Evolutionary conservation across 2,888 invertebrate species (phyloP), one percentile per base, ranked within the genome.

Genomic region (Nomada lathburiana): DNA sequence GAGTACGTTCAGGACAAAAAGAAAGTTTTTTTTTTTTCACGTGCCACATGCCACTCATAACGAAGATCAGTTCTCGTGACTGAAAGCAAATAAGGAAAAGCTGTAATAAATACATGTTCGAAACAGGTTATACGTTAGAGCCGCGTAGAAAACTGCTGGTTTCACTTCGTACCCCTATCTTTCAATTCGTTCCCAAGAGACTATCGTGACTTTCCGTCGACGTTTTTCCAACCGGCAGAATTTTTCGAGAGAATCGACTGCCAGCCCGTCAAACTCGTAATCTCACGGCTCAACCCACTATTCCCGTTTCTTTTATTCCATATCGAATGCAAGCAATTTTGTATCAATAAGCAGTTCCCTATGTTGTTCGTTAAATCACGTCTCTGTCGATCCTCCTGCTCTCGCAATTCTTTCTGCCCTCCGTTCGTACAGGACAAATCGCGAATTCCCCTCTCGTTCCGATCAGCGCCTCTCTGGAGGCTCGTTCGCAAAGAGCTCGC

Each of bases 71-170:
- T 74, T 75, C 50, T 77, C 74, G 81, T 75, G 74, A 72, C 74
- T 74, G 77, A 71, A 81, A 74, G 70, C 73, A 80, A 76, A 77
- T 77, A 76, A 83, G 80, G 80, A 77, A 83, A 74, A 83, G 75
- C 80, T 75, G 76, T 80, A 82, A 82, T 80, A 80, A 82, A 80
- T 82, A 76, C 80, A 67, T 60, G 75, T 36, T 80, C 63, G 71
- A 69, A 80, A 80, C 75, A 68, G 80, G 82, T 82, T 80, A 67
- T 75, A 53, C 75, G 53, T 3, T 42, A 42, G 52, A 50, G 63
- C 53, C 53, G 65, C 68, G 44, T 76, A 75, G 80, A 80, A 80
- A 80, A 80, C 80, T 59, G 75, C 71, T 63, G 80, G 80, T 82
- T 82, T 75, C 81, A 82, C 74, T 79, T 71, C 26, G 81, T 75